Evolutionary conservation across 2,113 vertebrate species (phyloP), one percentile per base, ranked within the genome.

Genomic region (Aepyceros melampus): DNA sequence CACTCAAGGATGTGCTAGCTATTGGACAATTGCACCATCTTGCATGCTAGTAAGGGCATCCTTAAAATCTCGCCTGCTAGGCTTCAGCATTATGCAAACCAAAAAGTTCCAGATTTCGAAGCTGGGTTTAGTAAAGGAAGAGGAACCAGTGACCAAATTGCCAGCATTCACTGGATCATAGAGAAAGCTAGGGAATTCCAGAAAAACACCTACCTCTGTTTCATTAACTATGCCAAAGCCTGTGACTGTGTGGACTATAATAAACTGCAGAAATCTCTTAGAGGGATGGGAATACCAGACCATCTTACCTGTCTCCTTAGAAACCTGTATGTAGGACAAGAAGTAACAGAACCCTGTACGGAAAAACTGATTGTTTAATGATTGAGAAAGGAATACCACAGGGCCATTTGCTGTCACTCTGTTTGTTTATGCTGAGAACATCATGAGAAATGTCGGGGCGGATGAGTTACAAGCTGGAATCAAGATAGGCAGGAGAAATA

Each of bases 21-120:
- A 21, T 71, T 21, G 17, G n/a, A 71, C 17, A 71, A 21, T 1
- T 71, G 9, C n/a, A 71, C n/a, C 64, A 67, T 36, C 17, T 67
- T 1, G 1, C 9, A 36, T 21, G 1, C 8, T 11, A 36, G 64
- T 71, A 36, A 36, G 17, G 2, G 21, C 64, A 71, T 0, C 1
- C 64, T 71, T 71, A 71, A 71, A 11, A 71, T 71, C 64, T 71
- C 36, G n/a, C 64, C 11, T 36, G n/a, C n/a, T 71, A 36, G n/a
- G 9, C 17, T 71, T 36, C 64, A 71, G n/a, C 64, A 71, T 71
- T 40, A 23, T 71, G 19, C n/a, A 71, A 71, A 71, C 67, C n/a
- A 71, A 23, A 11, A 23, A 40, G 19, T 40, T 40, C n/a, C n/a
- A 40, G 2, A 71, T 71, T n/a, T 12, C 19, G n/a, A 71, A 40